Base-by-base conservation (phyloP, 2,113 vertebrate genomes). In the Pituophis catenifer region DNA sequence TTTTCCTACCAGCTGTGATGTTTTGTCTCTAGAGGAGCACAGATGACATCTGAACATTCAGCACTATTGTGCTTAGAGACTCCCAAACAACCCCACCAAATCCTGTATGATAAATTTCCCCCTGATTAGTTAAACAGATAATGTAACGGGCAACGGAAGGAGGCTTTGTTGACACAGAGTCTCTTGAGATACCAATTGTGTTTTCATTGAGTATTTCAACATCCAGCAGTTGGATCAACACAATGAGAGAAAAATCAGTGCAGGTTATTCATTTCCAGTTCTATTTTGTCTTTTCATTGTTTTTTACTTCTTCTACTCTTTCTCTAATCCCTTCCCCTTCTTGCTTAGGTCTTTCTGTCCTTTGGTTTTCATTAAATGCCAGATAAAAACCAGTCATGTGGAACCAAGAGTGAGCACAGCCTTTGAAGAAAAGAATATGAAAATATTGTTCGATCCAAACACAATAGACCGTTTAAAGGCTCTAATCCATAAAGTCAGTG, bases 51-150 rank as follows among this genome's bases (percentile, higher is more conserved):
- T 96, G 93, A 95, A 90, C 96, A 95, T 94, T 94, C 90, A 97
- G 89, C 95, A 89, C 93, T 95, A 95, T 95, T 96, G 95, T 94
- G 55, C 95, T 97, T 90, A 97, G 89, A 13, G 89, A 93, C 29
- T 89, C 95, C 95, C 96, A 97, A 98, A 98, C 95, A 97, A 95
- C 94, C 50, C 92, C 96, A 96, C 94, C 95, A 96, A 96, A 96
- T 97, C 95, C 97, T 97, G 50, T 91, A 26, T 97, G 97, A 98
- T 97, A 97, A 97, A 97, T 97, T 97, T 98, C 91, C 90, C 96
- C 96, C 95, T 98, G 97, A 98, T 98, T 98, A 97, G 95, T 97
- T 98, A 98, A 98, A 97, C 98, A 98, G 98, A 98, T 96, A 97
- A 92, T 94, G 91, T 96, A 94, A 94, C 93, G 92, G 94, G 94